A percentile compares a stretch with the other conserved stretches of the same genome.
Evolutionary conservation across 1,140 invertebrate species (phyloP).

Genomic region (Drosophila trapezifrons): DNA sequence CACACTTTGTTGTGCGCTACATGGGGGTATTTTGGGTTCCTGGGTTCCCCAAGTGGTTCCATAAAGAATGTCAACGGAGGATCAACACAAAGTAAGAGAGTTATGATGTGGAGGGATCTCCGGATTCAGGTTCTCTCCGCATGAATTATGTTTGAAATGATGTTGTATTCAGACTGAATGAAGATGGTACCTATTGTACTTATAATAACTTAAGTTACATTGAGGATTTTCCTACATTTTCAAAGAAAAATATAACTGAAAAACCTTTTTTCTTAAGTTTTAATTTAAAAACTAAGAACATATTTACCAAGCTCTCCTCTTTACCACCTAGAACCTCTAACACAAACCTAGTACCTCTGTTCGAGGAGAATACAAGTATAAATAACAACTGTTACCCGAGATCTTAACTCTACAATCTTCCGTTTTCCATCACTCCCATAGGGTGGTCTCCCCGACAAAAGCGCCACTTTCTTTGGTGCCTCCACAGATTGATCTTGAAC

Average conservation of each 20-base stretch:
- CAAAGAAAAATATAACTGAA: too few species aligned
- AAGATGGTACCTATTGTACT: too few species aligned
- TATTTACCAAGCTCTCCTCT: background rate
- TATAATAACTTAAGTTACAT: too few species aligned
- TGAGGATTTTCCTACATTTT: too few species aligned
- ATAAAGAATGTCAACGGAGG: conserved; percentile 41
- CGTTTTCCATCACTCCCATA: conserved; percentile 26
- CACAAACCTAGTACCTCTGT: background rate
- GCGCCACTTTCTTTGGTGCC: conserved; percentile 32
- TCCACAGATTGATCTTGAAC: conserved; percentile 35
- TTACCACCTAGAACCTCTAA: background rate
- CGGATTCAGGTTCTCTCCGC: conserved; percentile 11
- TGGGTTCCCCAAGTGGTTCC: conserved; percentile 23
- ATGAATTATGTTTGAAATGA: conserved; percentile 22
- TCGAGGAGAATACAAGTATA: conserved; percentile 5
- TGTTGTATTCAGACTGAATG: background rate
- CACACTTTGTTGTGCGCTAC: conserved; percentile 50
- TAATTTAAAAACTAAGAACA: background rate
- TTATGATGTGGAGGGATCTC: conserved; percentile 23
- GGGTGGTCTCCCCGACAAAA: conserved; percentile 31
- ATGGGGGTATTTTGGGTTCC: conserved; percentile 35
- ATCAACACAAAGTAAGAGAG: conserved; percentile 37
- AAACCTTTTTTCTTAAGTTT: too few species aligned
- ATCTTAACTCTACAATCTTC: conserved; percentile 26
- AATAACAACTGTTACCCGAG: conserved; percentile 28